phyloP scores from a whole-genome alignment of 2,797 vertebrate species.

The Myiotriccus ornatus region DNA sequence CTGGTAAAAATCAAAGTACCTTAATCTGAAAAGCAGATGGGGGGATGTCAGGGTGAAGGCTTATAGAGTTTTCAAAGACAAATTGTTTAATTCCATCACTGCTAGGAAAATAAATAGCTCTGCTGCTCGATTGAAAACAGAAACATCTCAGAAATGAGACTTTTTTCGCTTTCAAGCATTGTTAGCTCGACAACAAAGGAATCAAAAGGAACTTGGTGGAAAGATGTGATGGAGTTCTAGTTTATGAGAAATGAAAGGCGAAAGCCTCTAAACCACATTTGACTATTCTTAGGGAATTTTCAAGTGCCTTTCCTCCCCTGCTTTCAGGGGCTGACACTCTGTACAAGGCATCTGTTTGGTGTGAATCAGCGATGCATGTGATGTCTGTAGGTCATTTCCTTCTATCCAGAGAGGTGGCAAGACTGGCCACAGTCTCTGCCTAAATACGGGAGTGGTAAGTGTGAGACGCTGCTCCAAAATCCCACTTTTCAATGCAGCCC shows the following conservation, averaged over 20 bases:
- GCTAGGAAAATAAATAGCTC: slow-evolving; percentile 74
- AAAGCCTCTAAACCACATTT: slow-evolving; percentile 39
- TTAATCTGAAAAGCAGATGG: slow-evolving; percentile 76
- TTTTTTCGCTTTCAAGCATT: slow-evolving; percentile 59
- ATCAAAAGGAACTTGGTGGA: slow-evolving; percentile 53
- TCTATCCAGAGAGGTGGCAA: background rate
- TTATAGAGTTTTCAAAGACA: slow-evolving; percentile 73
- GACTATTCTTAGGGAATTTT: slow-evolving; percentile 4
- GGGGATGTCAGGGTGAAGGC: slow-evolving; percentile 61
- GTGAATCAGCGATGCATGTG: background rate
- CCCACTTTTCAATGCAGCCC: slow-evolving; percentile 2
- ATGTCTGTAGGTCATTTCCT: background rate
- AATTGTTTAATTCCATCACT: slow-evolving; percentile 73
- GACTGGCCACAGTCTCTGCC: background rate
- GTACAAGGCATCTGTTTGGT: background rate
- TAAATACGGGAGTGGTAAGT: background rate
- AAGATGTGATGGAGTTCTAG: slow-evolving; percentile 19
- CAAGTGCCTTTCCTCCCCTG: slow-evolving; percentile 49
- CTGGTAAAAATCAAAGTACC: slow-evolving; percentile 76
- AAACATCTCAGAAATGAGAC: slow-evolving; percentile 65
- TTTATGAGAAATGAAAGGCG: slow-evolving; percentile 63
- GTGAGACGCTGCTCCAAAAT: background rate
- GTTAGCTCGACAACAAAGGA: slow-evolving; percentile 50
- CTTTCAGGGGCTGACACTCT: background rate
- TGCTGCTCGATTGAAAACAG: slow-evolving; percentile 63